Conservation (phyloP, 2,113 vertebrate genomes). For the Petaurus breviceps region DNA sequence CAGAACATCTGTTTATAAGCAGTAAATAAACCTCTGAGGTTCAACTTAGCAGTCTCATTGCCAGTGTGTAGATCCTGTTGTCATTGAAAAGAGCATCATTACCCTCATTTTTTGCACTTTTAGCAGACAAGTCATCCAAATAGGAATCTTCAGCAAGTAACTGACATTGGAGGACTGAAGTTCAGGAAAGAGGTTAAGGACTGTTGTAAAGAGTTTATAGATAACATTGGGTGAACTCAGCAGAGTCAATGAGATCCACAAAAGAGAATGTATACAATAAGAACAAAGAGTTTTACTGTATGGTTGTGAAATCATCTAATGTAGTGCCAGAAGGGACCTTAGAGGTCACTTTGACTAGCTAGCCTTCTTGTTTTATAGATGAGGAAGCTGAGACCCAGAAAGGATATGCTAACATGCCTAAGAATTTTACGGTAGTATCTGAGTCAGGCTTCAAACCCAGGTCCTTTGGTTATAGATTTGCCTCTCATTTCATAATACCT, state of each 20-base stretch:
- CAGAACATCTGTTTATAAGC: neutral
- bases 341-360: neutral
- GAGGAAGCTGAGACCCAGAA: neutral
- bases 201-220: neutral
- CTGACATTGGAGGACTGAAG: neutral
- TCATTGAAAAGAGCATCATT: neutral
- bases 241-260: neutral
- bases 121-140: neutral
- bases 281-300: neutral
- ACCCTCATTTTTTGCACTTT: neutral
- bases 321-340: neutral
- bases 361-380: neutral
- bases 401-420: too few species aligned
- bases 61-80: neutral
- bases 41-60: neutral
- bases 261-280: neutral
- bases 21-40: neutral
- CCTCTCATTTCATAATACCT: neutral
- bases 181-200: neutral
- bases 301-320: neutral
- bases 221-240: neutral
- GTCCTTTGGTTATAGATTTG: neutral
- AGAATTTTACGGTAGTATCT: too few species aligned
- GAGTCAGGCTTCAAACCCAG: neutral
- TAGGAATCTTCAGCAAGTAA: neutral